phyloP scores from a whole-genome alignment of 2,113 vertebrate genomes.

The Crocuta crocuta region DNA sequence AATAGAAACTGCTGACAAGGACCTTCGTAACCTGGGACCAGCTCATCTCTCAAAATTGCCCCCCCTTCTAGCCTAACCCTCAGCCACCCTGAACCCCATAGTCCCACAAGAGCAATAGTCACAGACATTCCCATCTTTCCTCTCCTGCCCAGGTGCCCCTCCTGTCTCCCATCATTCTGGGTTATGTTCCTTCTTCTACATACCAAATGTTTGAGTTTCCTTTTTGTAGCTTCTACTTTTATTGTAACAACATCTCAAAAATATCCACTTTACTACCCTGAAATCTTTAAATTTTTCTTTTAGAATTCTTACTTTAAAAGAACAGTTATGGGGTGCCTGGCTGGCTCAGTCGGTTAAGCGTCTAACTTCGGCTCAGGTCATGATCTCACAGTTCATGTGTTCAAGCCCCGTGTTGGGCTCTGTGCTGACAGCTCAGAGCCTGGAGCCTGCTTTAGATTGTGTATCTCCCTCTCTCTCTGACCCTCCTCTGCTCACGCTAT shows the following conservation, averaged over 20 bases:
- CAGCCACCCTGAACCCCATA: not conserved
- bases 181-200: not conserved
- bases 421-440: too few species aligned
- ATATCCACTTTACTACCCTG: not conserved
- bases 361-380: too few species aligned
- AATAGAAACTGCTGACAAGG: not conserved
- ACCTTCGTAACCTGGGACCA: not conserved
- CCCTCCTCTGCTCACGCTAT: too few species aligned
- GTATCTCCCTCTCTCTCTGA: too few species aligned
- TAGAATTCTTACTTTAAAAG: not conserved
- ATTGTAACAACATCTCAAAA: not conserved
- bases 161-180: not conserved
- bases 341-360: too few species aligned
- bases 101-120: not conserved
- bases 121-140: fast-evolving
- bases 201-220: not conserved
- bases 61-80: not conserved
- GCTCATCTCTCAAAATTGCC: not conserved
- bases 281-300: not conserved
- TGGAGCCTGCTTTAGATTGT: too few species aligned
- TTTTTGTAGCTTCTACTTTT: not conserved
- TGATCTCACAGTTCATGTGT: too few species aligned
- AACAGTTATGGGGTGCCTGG: not conserved
- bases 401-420: too few species aligned
- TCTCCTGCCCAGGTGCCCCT: fast-evolving